Conservation (phyloP, 2,113 vertebrate species). For the Actinemys pallida region DNA sequence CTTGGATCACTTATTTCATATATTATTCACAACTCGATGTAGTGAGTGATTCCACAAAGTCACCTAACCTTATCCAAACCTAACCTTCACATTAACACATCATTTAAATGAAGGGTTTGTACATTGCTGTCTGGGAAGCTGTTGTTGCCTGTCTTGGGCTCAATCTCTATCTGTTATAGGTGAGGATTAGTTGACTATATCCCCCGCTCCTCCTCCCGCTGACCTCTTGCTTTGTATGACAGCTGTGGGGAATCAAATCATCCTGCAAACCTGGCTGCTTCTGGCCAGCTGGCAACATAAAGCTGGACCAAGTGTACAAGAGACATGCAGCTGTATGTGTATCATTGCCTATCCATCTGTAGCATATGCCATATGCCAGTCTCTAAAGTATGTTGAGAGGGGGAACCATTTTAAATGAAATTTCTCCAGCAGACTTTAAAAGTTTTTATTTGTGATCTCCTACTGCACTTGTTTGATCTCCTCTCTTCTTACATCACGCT, state of each 20-base stretch:
- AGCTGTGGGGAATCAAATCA: constrained; percentile 77
- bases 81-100: background rate
- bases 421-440: constrained; percentile 49
- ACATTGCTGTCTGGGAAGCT: background rate
- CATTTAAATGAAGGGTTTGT: background rate
- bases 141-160: background rate
- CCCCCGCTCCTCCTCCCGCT: background rate
- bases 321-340: constrained; percentile 70
- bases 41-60: background rate
- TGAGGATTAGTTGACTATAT: background rate
- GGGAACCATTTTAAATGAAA: constrained; percentile 46
- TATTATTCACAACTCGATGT: background rate
- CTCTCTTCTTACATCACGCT: background rate
- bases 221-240: constrained; percentile 35
- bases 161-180: background rate
- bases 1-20: background rate
- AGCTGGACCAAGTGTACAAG: constrained; percentile 52
- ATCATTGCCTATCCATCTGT: constrained; percentile 68
- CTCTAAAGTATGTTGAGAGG: constrained; percentile 25
- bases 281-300: constrained; percentile 73
- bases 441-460: constrained; percentile 14
- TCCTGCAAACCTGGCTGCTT: constrained; percentile 54
- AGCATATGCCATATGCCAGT: constrained; percentile 63
- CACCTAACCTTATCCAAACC: background rate
- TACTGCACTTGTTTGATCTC: background rate